Conservation (phyloP, 2,113 vertebrate species). For the Otolemur garnettii region DNA sequence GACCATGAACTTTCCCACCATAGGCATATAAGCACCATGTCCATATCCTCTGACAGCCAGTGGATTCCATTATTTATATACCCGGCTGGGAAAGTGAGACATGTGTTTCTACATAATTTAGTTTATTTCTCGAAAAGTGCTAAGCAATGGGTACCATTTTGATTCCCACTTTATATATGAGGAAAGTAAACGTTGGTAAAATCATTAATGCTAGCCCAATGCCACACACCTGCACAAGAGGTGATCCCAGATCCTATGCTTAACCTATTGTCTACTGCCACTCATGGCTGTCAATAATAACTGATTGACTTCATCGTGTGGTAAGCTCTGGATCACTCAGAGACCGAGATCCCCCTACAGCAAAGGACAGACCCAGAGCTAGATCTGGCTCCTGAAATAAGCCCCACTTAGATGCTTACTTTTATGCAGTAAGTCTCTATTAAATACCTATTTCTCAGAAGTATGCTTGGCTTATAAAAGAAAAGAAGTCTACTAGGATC, state of each 20-base stretch:
- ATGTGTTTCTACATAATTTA: neutral
- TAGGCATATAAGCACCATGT: neutral
- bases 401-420: neutral
- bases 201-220: neutral
- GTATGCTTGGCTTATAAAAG: neutral
- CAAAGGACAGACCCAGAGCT: neutral
- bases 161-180: neutral
- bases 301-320: neutral
- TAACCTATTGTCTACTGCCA: neutral
- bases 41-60: neutral
- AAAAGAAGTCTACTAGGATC: neutral
- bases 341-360: neutral
- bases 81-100: neutral
- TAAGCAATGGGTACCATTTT: neutral
- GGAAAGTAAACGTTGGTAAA: neutral
- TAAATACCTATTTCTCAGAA: neutral
- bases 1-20: neutral
- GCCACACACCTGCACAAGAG: neutral
- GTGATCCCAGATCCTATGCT: neutral
- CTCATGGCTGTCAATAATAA: neutral
- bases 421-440: neutral
- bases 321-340: neutral
- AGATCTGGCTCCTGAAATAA: neutral
- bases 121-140: slow-evolving; percentile 28
- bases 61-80: neutral